These are phyloP conservation scores for Chaitophorus viminalis DNA, from an alignment of 2,888 invertebrate species.

Conservation along the genomic window DNA sequence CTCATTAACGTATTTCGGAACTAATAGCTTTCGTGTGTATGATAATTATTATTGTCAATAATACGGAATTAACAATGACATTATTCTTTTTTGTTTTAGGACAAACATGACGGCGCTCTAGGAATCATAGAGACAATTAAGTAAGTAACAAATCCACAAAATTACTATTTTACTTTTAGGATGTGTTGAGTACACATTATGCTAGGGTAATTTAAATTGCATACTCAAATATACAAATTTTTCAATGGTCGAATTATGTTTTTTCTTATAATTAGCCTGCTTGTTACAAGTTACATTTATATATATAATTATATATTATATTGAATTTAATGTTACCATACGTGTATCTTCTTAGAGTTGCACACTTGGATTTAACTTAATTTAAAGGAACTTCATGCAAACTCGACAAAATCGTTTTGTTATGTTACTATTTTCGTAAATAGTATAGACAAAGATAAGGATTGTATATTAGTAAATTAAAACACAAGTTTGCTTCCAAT, in stretches of 20 bases:
- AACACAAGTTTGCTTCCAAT: neutral
- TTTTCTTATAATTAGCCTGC: neutral
- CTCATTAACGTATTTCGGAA: neutral
- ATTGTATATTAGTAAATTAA: too few relatives aligned
- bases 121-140: conserved; percentile 93
- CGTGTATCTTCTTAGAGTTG: neutral
- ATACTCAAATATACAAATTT: neutral
- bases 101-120: conserved; percentile 89
- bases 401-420: too few relatives aligned
- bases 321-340: neutral
- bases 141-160: conserved; percentile 69
- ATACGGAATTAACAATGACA: conserved; percentile 3
- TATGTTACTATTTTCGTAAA: too few relatives aligned
- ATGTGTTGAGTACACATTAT: neutral
- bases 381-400: neutral
- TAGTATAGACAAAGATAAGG: too few relatives aligned
- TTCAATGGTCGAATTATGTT: neutral
- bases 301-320: too few relatives aligned
- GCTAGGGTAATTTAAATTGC: neutral
- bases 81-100: conserved; percentile 72
- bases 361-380: neutral
- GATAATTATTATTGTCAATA: neutral
- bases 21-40: neutral
- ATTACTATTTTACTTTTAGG: neutral
- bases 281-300: too few relatives aligned